These are phyloP conservation scores for Bacillus rossius DNA, from an alignment of 1,140 invertebrate genomes.

Conservation along the genomic window DNA sequence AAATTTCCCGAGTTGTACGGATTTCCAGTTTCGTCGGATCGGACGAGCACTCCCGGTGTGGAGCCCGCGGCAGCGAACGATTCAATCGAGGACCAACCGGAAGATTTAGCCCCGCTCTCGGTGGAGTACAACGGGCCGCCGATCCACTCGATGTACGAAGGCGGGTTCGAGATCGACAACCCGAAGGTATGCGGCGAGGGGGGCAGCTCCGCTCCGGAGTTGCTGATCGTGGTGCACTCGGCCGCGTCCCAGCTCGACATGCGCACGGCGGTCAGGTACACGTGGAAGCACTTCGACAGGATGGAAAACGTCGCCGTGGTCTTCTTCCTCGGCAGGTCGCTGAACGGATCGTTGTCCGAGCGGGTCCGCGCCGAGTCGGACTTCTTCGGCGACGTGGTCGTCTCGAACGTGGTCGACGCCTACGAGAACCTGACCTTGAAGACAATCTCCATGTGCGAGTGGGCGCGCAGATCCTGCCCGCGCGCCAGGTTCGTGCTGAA, in stretches of 20 bases:
- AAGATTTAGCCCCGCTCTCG: no score
- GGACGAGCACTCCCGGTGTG: no score
- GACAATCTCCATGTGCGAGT: conserved; percentile 78
- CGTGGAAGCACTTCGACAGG: conserved; percentile 75
- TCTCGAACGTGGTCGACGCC: conserved; percentile 72
- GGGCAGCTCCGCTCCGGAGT: conserved; percentile 56
- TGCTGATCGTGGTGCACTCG: conserved; percentile 75
- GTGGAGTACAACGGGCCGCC: background rate
- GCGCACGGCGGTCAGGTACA: conserved; percentile 71
- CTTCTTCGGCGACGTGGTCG: conserved; percentile 69
- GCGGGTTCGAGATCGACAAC: conserved; percentile 55
- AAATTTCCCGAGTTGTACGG: no score
- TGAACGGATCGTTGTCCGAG: conserved; percentile 41
- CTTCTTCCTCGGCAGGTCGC: conserved; percentile 35
- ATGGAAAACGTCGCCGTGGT: conserved; percentile 57
- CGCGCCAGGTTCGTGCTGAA: conserved; percentile 70
- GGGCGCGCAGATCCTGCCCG: conserved; percentile 72
- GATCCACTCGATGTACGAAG: conserved; percentile 50
- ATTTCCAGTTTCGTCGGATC: no score
- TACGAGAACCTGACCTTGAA: conserved; percentile 86
- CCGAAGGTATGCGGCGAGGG: conserved; percentile 59
- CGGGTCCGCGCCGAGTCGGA: conserved; percentile 56
- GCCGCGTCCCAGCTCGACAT: conserved; percentile 66
- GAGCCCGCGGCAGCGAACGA: no score
- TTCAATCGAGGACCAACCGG: no score